Conservation (phyloP, 2,888 invertebrate genomes). For the Drosophila ochracea region DNA sequence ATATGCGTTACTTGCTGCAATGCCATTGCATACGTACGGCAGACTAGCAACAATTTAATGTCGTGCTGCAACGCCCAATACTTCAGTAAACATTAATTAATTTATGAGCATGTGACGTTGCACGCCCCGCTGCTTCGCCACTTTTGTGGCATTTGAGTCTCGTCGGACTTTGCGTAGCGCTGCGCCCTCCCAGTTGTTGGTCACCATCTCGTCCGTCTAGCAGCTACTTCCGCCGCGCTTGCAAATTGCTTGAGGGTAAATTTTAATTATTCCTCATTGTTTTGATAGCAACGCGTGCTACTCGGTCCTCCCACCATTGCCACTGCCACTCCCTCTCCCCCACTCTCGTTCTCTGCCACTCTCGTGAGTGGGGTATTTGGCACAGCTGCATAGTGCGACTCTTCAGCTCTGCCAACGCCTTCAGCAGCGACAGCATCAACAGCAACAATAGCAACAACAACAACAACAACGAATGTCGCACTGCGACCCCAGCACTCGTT, state of each 20-base stretch:
- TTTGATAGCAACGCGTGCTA: conserved; percentile 71
- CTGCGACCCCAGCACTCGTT: conserved; percentile 37
- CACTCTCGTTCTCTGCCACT: conserved; percentile 10
- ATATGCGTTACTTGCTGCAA: background rate
- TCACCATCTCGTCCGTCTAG: conserved; percentile 24
- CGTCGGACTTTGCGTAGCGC: conserved; percentile 15
- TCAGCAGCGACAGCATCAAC: conserved; percentile 25
- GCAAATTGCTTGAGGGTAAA: conserved; percentile 81
- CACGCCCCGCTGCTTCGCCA: conserved; percentile 6
- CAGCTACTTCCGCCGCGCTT: conserved; percentile 64
- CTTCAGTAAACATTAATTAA: conserved; percentile 74
- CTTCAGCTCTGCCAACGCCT: conserved; percentile 22
- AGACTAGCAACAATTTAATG: conserved; percentile 53
- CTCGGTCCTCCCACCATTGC: conserved; percentile 14
- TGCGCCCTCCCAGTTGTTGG: conserved; percentile 26
- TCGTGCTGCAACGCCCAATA: conserved; percentile 56
- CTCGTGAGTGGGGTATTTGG: background rate
- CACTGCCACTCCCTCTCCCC: background rate
- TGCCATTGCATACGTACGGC: conserved; percentile 25
- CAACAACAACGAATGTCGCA: conserved; percentile 24
- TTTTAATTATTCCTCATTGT: conserved; percentile 83
- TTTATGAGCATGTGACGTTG: conserved; percentile 74
- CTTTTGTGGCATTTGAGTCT: conserved; percentile 10
- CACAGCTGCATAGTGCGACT: conserved; percentile 23
- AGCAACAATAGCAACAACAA: conserved; percentile 29